A percentile compares a stretch with the other conserved stretches of the same genome.
Conservation (phyloP, 2,888 invertebrate species). For the Melanostoma scalare region DNA sequence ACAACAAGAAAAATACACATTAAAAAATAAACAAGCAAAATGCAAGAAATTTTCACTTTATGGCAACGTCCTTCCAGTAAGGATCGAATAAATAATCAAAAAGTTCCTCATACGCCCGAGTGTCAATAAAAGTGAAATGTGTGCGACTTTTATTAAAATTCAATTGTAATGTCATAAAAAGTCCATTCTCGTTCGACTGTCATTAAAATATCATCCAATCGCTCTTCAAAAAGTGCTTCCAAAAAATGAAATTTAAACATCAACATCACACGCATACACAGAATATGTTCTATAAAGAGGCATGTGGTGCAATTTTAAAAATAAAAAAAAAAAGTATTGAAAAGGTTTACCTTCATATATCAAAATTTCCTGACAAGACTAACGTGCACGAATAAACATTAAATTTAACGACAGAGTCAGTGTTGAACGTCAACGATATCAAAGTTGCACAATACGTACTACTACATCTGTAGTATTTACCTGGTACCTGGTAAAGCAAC, state of each 20-base stretch:
- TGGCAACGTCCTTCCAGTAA: not conserved
- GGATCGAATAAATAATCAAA: not conserved
- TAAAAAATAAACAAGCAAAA: too few species aligned
- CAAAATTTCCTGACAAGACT: slow-evolving; percentile 1
- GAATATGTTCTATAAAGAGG: too few species aligned
- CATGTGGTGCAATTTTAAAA: too few species aligned
- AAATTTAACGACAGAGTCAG: not conserved
- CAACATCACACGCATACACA: not conserved
- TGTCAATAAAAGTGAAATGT: not conserved
- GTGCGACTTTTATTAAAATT: slow-evolving; percentile 4
- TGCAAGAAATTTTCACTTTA: not conserved
- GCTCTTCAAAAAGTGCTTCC: too few species aligned
- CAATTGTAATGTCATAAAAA: not conserved
- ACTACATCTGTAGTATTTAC: too few species aligned
- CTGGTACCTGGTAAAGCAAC: too few species aligned
- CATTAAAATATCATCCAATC: not conserved
- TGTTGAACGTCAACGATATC: too few species aligned
- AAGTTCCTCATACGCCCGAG: slow-evolving; percentile 33
- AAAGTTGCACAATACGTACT: too few species aligned
- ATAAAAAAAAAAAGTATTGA: not conserved
- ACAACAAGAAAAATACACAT: too few species aligned
- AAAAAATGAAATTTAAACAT: not conserved
- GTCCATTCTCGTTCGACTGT: not conserved
- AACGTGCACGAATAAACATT: not conserved
- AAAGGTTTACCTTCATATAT: slow-evolving; percentile 3